Percentiles rank a stretch among this genome's conserved stretches.
phyloP scores from a whole-genome alignment of 2,888 invertebrate genomes.

The Cantharis rustica region DNA sequence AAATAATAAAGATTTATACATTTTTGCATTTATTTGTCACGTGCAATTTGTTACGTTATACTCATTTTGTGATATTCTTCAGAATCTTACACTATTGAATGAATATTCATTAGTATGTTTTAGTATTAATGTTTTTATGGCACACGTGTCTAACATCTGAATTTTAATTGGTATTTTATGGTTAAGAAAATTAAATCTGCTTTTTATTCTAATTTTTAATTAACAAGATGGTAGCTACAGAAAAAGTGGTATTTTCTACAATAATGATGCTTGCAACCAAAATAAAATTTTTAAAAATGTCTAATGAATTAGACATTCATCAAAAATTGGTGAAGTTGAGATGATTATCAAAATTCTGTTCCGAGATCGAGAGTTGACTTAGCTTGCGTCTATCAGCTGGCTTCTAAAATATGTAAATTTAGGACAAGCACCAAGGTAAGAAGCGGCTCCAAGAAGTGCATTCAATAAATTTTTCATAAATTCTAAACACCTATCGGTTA shows the following conservation, averaged over 20 bases:
- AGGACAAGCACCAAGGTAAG: neutral
- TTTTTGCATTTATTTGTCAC: neutral
- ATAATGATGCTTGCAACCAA: no score
- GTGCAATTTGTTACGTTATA: neutral
- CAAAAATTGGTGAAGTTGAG: no score
- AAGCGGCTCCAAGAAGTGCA: neutral
- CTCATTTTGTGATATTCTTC: neutral
- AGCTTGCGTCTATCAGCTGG: neutral
- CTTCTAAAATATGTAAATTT: neutral
- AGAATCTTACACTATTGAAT: neutral
- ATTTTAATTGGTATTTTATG: neutral
- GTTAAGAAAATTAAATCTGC: neutral
- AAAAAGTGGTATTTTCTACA: neutral
- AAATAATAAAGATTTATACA: neutral
- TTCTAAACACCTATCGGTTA: neutral
- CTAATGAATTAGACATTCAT: no score
- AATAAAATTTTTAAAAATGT: no score
- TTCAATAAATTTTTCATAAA: neutral
- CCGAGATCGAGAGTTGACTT: neutral
- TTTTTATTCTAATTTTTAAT: neutral
- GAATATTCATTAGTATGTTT: neutral
- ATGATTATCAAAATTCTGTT: neutral
- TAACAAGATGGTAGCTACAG: neutral
- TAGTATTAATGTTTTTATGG: neutral
- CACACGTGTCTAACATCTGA: neutral